These are phyloP conservation scores for Poecilia gillii DNA, from an alignment of 2,797 vertebrate genomes.

Conservation along the genomic window DNA sequence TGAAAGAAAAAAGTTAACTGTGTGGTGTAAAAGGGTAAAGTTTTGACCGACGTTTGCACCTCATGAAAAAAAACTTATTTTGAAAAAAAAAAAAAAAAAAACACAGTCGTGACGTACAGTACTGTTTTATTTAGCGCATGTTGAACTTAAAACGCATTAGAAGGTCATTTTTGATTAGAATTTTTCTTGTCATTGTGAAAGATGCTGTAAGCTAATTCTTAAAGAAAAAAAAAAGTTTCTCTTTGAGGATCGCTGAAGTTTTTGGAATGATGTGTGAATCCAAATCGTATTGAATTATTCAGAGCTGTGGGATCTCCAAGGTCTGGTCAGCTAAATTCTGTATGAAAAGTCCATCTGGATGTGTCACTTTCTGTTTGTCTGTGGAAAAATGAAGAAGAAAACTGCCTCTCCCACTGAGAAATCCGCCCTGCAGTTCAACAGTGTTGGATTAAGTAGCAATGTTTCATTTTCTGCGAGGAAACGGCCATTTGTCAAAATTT, in stretches of 20 bases:
- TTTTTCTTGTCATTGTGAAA: constrained; percentile 11
- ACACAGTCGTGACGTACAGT: constrained; percentile 19
- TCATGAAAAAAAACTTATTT: constrained; percentile 59
- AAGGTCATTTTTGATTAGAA: constrained; percentile 29
- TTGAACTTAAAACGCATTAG: constrained; percentile 47
- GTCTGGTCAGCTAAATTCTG: constrained; percentile 36
- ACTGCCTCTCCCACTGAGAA: constrained; percentile 1
- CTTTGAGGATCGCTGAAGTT: constrained; percentile 1
- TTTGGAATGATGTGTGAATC: constrained; percentile 14
- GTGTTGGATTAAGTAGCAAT: constrained; percentile 5
- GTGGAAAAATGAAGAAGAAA: constrained; percentile 18
- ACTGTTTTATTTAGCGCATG: constrained; percentile 54
- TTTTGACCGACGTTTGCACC: constrained; percentile 35
- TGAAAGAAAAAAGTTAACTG: background rate
- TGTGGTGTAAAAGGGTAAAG: background rate
- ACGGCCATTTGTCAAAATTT: background rate
- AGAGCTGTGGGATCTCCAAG: constrained; percentile 26
- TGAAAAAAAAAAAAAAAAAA: constrained; percentile 6
- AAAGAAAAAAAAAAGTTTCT: background rate
- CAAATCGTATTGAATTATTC: constrained; percentile 33
- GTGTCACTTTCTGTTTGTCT: constrained; percentile 42
- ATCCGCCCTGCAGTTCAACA: constrained; percentile 8
- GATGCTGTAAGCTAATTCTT: constrained; percentile 2
- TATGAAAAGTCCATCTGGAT: constrained; percentile 28
- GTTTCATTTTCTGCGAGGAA: constrained; percentile 5